phyloP scores from a whole-genome alignment of 2,113 vertebrate species.

The Pseudorectes ferrugineus region DNA sequence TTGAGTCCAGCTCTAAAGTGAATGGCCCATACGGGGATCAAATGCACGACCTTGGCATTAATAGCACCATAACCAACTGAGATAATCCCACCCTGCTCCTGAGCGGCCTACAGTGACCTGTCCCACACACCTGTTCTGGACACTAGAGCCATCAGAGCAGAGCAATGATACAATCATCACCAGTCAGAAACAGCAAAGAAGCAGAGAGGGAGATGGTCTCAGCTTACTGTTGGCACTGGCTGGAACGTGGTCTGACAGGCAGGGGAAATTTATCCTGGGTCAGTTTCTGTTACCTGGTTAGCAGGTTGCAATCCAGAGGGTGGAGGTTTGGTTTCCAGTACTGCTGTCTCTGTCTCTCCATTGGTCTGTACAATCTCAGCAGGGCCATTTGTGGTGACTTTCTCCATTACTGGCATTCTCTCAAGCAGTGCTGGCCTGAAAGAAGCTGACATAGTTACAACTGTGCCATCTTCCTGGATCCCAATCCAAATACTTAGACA shows the following conservation, averaged over 20 bases:
- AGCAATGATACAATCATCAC: background rate
- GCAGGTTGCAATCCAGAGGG: constrained; percentile 80
- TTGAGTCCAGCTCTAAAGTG: background rate
- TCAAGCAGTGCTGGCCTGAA: constrained; percentile 91
- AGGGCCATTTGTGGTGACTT: constrained; percentile 89
- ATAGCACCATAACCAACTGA: background rate
- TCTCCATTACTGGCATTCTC: constrained; percentile 99
- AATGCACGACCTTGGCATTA: background rate
- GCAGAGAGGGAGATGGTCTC: background rate
- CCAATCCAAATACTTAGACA: background rate
- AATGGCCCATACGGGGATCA: background rate
- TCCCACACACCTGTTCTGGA: background rate
- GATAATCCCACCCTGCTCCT: background rate
- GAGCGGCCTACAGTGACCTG: background rate
- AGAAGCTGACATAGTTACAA: constrained; percentile 68
- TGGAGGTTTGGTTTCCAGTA: constrained; percentile 86
- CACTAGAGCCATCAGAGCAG: background rate
- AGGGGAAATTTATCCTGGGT: background rate
- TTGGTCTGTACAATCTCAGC: constrained; percentile 94
- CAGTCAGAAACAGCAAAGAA: background rate
- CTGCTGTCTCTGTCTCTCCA: constrained; percentile 89
- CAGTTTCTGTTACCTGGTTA: constrained; percentile 81
- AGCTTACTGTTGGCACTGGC: background rate
- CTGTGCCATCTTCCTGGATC: constrained; percentile 59
- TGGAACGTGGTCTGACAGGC: background rate